These are phyloP conservation scores for Lepidochrysops patricia DNA, from an alignment of 2,888 invertebrate genomes.

Conservation along the genomic window DNA sequence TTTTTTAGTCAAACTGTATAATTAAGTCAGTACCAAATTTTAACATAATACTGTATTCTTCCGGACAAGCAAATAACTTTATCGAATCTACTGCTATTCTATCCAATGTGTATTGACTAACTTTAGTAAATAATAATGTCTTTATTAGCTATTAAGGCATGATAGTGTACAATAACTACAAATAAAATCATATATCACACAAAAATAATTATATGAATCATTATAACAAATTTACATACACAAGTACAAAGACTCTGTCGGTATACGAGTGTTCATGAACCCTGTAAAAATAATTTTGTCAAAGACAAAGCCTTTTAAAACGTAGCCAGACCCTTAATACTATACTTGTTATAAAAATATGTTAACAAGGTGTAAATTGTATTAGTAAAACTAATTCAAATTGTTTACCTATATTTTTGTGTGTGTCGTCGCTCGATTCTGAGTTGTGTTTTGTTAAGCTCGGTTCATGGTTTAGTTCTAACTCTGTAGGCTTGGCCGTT, in stretches of 20 bases:
- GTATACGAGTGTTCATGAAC: not conserved
- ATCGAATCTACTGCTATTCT: not conserved
- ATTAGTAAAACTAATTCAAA: not conserved
- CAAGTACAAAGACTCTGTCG: not conserved
- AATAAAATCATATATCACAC: not conserved
- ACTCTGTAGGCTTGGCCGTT: conserved; percentile 57
- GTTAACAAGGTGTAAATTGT: too few relatives aligned
- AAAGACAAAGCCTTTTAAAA: too few relatives aligned
- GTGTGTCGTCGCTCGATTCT: conserved; percentile 64
- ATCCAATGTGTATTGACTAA: not conserved
- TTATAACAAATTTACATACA: not conserved
- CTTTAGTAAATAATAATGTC: not conserved
- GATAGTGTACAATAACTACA: not conserved
- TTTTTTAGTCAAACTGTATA: too few relatives aligned
- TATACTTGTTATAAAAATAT: too few relatives aligned
- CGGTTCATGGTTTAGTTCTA: conserved; percentile 31
- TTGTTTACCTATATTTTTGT: conserved; percentile 54
- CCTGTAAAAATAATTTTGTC: not conserved
- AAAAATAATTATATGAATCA: not conserved
- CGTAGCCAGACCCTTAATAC: too few relatives aligned
- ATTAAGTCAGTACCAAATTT: too few relatives aligned
- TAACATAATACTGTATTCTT: too few relatives aligned
- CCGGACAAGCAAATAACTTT: not conserved
- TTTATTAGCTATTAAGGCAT: not conserved
- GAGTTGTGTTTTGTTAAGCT: conserved; percentile 49